Evolutionary conservation across 2,113 vertebrate species (phyloP).

Genomic region (Silurus glanis): DNA sequence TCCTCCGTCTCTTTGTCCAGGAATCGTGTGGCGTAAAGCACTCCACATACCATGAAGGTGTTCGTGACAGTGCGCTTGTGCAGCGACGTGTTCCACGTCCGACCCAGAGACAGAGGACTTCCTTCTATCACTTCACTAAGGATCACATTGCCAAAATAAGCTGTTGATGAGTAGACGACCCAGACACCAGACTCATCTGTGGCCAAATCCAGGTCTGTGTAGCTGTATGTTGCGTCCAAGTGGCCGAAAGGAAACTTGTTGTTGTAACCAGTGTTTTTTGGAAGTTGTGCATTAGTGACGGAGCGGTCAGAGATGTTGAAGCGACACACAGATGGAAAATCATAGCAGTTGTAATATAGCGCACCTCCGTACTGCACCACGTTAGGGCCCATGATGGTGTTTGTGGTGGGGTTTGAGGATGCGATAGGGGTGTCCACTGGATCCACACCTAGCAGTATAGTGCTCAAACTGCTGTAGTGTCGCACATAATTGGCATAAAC

Average conservation of each 20-base stretch:
- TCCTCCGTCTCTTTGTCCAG: conserved; percentile 62
- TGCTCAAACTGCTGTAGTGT: conserved; percentile 63
- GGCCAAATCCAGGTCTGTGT: conserved; percentile 71
- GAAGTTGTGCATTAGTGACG: conserved; percentile 57
- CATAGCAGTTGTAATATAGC: conserved; percentile 73
- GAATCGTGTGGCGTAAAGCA: conserved; percentile 71
- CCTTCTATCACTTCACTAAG: conserved; percentile 61
- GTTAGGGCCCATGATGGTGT: conserved; percentile 74
- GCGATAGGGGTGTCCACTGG: conserved; percentile 59
- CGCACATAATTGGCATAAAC: conserved; percentile 62
- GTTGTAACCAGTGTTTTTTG: conserved; percentile 68
- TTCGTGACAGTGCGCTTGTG: conserved; percentile 71
- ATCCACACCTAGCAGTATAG: conserved; percentile 62
- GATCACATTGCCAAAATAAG: conserved; percentile 69
- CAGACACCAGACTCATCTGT: conserved; percentile 74
- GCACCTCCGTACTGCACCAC: conserved; percentile 64
- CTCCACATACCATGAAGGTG: conserved; percentile 71
- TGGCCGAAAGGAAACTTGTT: conserved; percentile 70
- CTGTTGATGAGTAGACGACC: conserved; percentile 66
- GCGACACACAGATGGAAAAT: conserved; percentile 61
- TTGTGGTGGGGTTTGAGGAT: conserved; percentile 67
- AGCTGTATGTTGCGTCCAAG: conserved; percentile 60
- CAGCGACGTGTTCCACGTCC: conserved; percentile 68
- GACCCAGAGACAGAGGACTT: conserved; percentile 19
- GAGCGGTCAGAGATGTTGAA: conserved; percentile 66